Percentiles rank a stretch among this genome's conserved stretches.
Conservation (phyloP, 2,888 invertebrate genomes). For the Abscondita cerata region DNA sequence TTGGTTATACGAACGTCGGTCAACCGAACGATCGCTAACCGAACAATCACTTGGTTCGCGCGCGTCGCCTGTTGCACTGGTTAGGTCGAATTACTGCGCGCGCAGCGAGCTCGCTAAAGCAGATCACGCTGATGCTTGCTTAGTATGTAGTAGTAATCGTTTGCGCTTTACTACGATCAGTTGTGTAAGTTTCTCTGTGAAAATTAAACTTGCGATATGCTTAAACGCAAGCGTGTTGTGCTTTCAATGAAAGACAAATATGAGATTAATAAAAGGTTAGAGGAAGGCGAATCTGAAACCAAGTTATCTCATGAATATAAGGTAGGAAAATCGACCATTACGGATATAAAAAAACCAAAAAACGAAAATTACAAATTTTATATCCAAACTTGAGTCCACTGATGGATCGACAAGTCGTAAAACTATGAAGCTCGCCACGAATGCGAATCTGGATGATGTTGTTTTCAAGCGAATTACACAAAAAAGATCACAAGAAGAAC, state of each 20-base stretch:
- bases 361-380: not conserved
- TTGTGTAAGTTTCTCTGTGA: not conserved
- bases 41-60: not conserved
- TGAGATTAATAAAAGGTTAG: constrained; percentile 13
- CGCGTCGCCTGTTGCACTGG: not conserved
- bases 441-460: constrained; percentile 20
- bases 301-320: constrained; percentile 11
- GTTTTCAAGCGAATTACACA: constrained; percentile 27
- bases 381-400: constrained; percentile 7
- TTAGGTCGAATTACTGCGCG: not conserved
- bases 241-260: constrained; percentile 15
- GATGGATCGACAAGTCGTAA: constrained; percentile 21
- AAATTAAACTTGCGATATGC: not conserved
- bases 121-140: not conserved
- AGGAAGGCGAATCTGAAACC: constrained; percentile 13
- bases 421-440: constrained; percentile 16
- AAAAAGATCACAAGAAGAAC: constrained; percentile 24
- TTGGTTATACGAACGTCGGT: not conserved
- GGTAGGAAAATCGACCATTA: constrained; percentile 15
- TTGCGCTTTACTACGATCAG: not conserved
- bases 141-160: no score
- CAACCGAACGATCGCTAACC: constrained; percentile 11
- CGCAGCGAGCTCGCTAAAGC: not conserved
- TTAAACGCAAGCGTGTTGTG: constrained; percentile 16
- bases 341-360: constrained; percentile 16